phyloP scores from a whole-genome alignment of 2,113 vertebrate species.

The Taurulus bubalis region DNA sequence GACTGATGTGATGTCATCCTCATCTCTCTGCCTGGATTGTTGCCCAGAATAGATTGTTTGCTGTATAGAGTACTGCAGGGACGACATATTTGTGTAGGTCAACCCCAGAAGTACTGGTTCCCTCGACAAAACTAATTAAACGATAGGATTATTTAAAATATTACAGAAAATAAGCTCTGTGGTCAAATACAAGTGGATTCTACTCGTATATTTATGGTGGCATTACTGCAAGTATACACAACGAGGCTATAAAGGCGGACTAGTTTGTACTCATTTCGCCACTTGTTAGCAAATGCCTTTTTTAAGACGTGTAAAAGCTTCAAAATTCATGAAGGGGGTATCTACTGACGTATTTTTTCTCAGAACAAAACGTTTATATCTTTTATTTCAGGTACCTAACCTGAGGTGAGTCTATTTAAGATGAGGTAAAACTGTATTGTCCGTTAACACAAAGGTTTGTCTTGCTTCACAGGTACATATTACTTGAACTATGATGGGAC shows the following conservation, averaged over 20 bases:
- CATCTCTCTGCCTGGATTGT: neutral
- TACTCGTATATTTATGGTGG: too few species aligned
- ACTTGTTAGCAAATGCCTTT: neutral
- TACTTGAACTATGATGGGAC: neutral
- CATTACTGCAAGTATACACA: too few species aligned
- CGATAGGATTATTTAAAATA: neutral
- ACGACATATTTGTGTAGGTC: neutral
- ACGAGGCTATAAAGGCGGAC: too few species aligned
- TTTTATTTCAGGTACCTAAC: too few species aligned
- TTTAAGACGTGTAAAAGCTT: neutral
- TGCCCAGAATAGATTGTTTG: neutral
- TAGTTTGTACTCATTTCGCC: too few species aligned
- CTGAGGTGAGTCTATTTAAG: too few species aligned
- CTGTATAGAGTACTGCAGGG: neutral
- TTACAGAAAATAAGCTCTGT: neutral
- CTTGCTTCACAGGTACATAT: too few species aligned
- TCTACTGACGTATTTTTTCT: neutral
- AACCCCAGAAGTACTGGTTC: neutral
- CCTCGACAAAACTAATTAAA: neutral
- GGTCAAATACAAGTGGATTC: too few species aligned
- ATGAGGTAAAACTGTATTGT: too few species aligned
- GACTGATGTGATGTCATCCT: neutral
- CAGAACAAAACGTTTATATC: too few species aligned
- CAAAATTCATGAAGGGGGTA: too few species aligned
- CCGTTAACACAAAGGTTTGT: too few species aligned